Percentiles rank a stretch among this genome's conserved stretches.
Evolutionary conservation across 1,140 invertebrate genomes (phyloP).

Genomic region (Anadara kagoshimensis): DNA sequence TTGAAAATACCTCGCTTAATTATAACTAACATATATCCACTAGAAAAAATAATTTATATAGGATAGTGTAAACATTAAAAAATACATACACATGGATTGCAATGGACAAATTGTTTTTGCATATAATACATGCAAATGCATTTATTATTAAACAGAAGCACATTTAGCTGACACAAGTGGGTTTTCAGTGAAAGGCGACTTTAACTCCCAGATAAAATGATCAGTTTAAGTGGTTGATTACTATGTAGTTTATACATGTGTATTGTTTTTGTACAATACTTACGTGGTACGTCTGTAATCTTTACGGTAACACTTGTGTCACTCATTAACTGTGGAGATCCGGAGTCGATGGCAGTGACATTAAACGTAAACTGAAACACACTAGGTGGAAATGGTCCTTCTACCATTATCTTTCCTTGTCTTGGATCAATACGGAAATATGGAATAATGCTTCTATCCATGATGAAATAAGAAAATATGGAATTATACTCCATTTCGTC

Average conservation of each 20-base stretch:
- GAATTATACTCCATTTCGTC: slow-evolving; percentile 47
- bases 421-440: slow-evolving; percentile 34
- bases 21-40: too few species aligned
- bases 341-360: slow-evolving; percentile 45
- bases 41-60: too few species aligned
- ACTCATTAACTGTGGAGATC: slow-evolving; percentile 43
- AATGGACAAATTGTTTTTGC: too few species aligned
- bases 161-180: too few species aligned
- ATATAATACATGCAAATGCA: too few species aligned
- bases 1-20: too few species aligned
- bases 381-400: slow-evolving; percentile 24
- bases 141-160: too few species aligned
- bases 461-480: slow-evolving; percentile 46
- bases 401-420: slow-evolving; percentile 32
- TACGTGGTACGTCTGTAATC: slow-evolving; percentile 48
- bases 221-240: too few species aligned
- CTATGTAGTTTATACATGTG: not conserved
- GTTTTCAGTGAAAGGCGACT: too few species aligned
- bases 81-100: too few species aligned
- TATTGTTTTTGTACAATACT: slow-evolving; percentile 33
- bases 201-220: too few species aligned
- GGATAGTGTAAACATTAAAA: too few species aligned
- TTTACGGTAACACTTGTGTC: slow-evolving; percentile 32
- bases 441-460: slow-evolving; percentile 20
- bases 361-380: slow-evolving; percentile 21